Percentiles rank a stretch among this genome's conserved stretches.
phyloP scores from a whole-genome alignment of 2,113 vertebrate species.

The Hippoglossus stenolepis region DNA sequence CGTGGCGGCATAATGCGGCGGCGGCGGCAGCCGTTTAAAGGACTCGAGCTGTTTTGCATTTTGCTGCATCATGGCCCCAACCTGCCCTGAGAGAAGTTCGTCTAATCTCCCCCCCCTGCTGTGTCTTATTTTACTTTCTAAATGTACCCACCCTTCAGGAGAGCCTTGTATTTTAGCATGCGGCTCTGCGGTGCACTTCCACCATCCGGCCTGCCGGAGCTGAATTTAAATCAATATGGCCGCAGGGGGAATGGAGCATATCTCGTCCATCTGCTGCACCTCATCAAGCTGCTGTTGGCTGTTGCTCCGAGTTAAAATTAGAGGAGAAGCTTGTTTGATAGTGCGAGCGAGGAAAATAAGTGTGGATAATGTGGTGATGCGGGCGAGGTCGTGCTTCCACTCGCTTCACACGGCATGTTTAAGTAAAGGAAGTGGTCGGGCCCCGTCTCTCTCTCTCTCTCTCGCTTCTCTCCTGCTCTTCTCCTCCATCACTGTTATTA shows the following conservation, averaged over 20 bases:
- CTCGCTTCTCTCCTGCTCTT: no score
- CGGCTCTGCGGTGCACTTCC: slow-evolving; percentile 17
- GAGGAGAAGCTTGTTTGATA: slow-evolving; percentile 51
- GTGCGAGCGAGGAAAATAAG: slow-evolving; percentile 14
- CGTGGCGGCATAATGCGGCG: neutral
- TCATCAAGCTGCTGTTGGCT: slow-evolving; percentile 66
- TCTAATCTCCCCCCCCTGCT: neutral
- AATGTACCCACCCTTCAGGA: slow-evolving; percentile 13
- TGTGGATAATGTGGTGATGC: slow-evolving; percentile 30
- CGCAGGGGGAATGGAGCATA: slow-evolving; percentile 51
- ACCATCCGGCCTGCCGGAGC: slow-evolving; percentile 28
- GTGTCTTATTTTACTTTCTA: slow-evolving; percentile 29
- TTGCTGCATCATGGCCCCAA: slow-evolving; percentile 45
- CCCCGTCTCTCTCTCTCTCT: neutral
- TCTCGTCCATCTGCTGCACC: slow-evolving; percentile 69
- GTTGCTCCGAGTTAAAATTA: slow-evolving; percentile 67
- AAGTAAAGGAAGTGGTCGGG: neutral
- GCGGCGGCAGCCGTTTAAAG: slow-evolving; percentile 17
- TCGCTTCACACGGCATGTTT: slow-evolving; percentile 17
- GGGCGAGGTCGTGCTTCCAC: slow-evolving; percentile 3
- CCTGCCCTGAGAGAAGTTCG: slow-evolving; percentile 21
- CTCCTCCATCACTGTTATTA: neutral
- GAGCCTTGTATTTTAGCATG: neutral
- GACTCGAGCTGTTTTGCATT: slow-evolving; percentile 47
- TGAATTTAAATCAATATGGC: slow-evolving; percentile 70